phyloP scores from a whole-genome alignment of 2,797 vertebrate species.

The Erethizon dorsatum region DNA sequence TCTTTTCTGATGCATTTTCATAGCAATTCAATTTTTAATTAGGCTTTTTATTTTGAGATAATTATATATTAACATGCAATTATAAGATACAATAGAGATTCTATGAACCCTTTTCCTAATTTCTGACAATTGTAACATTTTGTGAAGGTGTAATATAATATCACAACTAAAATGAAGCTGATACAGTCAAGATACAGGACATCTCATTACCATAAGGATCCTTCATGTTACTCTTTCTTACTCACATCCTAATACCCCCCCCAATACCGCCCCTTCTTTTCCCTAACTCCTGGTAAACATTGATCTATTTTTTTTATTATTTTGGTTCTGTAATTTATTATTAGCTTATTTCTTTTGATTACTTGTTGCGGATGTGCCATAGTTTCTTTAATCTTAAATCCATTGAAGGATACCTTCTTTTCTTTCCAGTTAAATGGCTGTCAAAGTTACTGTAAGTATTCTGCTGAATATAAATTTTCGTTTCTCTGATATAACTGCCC shows the following conservation, averaged over 20 bases:
- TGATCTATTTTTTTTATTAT: neutral
- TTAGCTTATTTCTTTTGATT: neutral
- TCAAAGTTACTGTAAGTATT: neutral
- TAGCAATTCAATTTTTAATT: neutral
- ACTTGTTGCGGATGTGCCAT: neutral
- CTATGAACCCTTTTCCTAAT: neutral
- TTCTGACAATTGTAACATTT: neutral
- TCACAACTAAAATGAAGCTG: neutral
- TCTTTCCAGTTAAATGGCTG: neutral
- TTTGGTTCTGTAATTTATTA: constrained; percentile 8
- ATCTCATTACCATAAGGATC: neutral
- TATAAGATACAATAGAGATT: neutral
- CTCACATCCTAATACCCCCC: neutral
- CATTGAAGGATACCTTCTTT: neutral
- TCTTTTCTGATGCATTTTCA: neutral
- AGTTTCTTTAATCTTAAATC: neutral
- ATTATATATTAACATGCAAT: neutral
- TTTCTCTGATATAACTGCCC: neutral
- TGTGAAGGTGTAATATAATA: neutral
- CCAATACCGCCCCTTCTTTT: neutral
- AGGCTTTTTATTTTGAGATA: neutral
- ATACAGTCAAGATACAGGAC: neutral
- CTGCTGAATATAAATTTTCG: neutral
- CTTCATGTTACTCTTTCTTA: neutral
- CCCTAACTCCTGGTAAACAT: neutral